Base-by-base conservation (phyloP, 1,140 invertebrate species). In the Drusus annulatus region DNA sequence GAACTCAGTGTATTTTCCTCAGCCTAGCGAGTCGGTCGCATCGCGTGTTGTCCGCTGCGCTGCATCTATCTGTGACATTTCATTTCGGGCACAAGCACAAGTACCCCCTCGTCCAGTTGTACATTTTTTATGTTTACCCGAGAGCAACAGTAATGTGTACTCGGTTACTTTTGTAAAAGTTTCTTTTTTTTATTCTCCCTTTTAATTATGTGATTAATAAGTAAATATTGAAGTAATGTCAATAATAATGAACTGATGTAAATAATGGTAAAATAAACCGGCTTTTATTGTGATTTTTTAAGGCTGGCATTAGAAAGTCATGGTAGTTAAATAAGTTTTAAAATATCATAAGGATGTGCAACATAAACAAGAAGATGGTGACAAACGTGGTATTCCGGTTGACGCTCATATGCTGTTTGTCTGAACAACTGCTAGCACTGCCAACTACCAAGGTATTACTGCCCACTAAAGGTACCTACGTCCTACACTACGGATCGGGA, bases 281-380 rank as follows among this genome's bases (percentile, higher is more conserved):
- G 56, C 13, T 23, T 60, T 23, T 13, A 19, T 60, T 23, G 56
- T 60, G 56, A 60, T 60, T 60, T 60, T 17, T 60, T 60, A 19
- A 60, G 56, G 15, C 17, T 23, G 23, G 8, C 56, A 45, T 45
- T 45, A 45, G 16, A 60, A 60, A 60, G 56, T 60, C n/a, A 60
- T 60, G 56, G 56, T 23, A 19, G 19, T 60, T 60, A 60, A 23
- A 56, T 56, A 56, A 56, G 54, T 17, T 17, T 10, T 21, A 7
- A 21, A 23, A 7, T 17, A 60, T 60, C 10, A 60, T 21, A n/a
- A 23, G 56, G 23, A 60, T 60, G 56, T 60, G 56, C 56, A 23
- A 60, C 19, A 60, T 10, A 60, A 60, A 60, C 19, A 23, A 21
- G n/a, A 60, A 60, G 56, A 60, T 60, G 56, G 56, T 60, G 56